These are phyloP conservation scores for Gibbula magus DNA, from an alignment of 2,888 invertebrate genomes.

Conservation along the genomic window DNA sequence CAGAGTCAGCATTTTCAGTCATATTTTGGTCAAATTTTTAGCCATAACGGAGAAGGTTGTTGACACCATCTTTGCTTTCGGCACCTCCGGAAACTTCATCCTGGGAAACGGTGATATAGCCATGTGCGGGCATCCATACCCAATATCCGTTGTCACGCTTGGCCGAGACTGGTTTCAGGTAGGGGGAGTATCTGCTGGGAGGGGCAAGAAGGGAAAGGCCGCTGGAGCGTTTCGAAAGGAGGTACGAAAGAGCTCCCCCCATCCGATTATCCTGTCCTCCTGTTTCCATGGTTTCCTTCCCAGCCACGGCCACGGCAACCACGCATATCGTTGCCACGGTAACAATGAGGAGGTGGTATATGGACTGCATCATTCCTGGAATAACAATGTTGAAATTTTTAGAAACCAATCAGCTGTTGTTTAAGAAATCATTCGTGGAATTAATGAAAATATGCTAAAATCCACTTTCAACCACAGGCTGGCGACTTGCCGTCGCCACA, in stretches of 20 bases:
- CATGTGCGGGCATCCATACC: slow-evolving; percentile 74
- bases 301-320: background rate
- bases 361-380: background rate
- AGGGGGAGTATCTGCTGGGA: slow-evolving; percentile 48
- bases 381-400: no score
- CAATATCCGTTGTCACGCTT: slow-evolving; percentile 61
- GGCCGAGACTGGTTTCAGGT: slow-evolving; percentile 36
- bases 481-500: no score
- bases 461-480: no score
- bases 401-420: no score
- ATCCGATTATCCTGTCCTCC: background rate
- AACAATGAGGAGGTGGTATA: background rate
- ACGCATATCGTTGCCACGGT: background rate
- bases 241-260: background rate
- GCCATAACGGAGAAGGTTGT: slow-evolving; percentile 67
- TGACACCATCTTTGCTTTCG: slow-evolving; percentile 41
- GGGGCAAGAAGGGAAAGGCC: slow-evolving; percentile 48
- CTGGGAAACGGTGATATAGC: slow-evolving; percentile 68
- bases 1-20: no score
- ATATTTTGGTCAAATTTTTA: background rate
- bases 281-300: background rate
- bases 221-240: slow-evolving; percentile 34
- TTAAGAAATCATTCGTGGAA: no score
- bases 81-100: slow-evolving; percentile 48
- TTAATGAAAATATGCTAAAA: no score